phyloP scores from a whole-genome alignment of 2,797 vertebrate species.

The Typhlichthys subterraneus region DNA sequence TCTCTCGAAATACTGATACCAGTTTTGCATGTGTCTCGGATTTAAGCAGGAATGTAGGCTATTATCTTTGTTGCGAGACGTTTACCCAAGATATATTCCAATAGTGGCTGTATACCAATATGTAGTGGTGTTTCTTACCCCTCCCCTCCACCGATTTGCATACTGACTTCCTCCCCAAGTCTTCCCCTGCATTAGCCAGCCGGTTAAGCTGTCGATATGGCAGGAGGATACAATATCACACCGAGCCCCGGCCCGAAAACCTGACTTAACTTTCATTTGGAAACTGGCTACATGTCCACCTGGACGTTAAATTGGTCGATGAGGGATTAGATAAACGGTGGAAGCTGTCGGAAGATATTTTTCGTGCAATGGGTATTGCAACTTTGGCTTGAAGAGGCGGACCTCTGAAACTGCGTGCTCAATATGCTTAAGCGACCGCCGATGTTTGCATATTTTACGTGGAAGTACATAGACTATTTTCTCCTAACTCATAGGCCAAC shows the following conservation, averaged over 20 bases:
- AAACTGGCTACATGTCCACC: slow-evolving; percentile 43
- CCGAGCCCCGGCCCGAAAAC: slow-evolving; percentile 35
- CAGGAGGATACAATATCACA: slow-evolving; percentile 49
- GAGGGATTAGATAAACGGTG: slow-evolving; percentile 34
- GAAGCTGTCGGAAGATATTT: slow-evolving; percentile 23
- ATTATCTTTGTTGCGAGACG: no score
- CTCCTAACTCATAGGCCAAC: slow-evolving; percentile 44
- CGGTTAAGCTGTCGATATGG: slow-evolving; percentile 60
- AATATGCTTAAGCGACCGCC: slow-evolving; percentile 64
- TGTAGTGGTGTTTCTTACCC: background rate
- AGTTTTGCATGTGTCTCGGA: background rate
- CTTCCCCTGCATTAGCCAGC: slow-evolving; percentile 64
- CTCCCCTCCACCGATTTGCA: slow-evolving; percentile 63
- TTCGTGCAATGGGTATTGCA: slow-evolving; percentile 63
- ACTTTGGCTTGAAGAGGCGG: slow-evolving; percentile 67
- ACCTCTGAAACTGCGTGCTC: slow-evolving; percentile 56
- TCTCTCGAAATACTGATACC: background rate
- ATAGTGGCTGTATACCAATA: background rate
- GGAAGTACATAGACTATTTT: slow-evolving; percentile 70
- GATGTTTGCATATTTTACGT: slow-evolving; percentile 69
- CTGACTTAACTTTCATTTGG: slow-evolving; percentile 54
- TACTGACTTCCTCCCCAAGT: slow-evolving; percentile 76
- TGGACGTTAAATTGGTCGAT: slow-evolving; percentile 14
- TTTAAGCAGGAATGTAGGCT: no score
- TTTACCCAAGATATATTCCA: background rate